phyloP scores from a whole-genome alignment of 2,888 invertebrate species.

The Lumbricus terrestris region DNA sequence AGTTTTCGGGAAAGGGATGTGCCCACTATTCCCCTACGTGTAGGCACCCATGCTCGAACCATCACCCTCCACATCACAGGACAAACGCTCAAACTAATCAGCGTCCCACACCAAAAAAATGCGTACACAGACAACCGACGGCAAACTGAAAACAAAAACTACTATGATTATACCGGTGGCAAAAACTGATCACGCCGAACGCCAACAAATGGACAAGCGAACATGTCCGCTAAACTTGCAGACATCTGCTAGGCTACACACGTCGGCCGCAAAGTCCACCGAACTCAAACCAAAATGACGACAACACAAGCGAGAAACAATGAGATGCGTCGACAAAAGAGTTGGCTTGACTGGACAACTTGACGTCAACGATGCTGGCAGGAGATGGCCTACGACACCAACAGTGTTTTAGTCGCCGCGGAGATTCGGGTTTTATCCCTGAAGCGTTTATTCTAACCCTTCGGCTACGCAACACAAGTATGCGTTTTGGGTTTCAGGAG shows the following conservation, averaged over 20 bases:
- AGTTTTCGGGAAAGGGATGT: too few relatives aligned
- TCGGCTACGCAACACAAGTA: too few relatives aligned
- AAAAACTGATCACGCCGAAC: background rate
- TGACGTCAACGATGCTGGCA: background rate
- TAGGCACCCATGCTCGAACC: too few relatives aligned
- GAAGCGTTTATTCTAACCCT: too few relatives aligned
- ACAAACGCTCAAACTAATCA: background rate
- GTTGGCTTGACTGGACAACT: background rate
- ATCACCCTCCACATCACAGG: too few relatives aligned
- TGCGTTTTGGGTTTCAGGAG: too few relatives aligned
- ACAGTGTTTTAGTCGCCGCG: too few relatives aligned
- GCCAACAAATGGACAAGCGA: background rate
- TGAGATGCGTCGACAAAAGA: background rate
- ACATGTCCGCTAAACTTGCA: background rate
- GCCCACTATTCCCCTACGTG: too few relatives aligned
- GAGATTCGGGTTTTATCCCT: too few relatives aligned
- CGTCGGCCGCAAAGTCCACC: background rate
- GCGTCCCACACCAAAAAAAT: background rate
- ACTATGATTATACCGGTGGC: background rate
- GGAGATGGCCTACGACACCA: background rate
- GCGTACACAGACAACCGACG: background rate
- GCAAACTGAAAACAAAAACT: background rate
- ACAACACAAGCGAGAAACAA: background rate
- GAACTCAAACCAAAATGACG: background rate
- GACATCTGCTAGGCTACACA: background rate